These are phyloP conservation scores for Orchestes rusci DNA, from an alignment of 2,888 invertebrate genomes.

Conservation along the genomic window DNA sequence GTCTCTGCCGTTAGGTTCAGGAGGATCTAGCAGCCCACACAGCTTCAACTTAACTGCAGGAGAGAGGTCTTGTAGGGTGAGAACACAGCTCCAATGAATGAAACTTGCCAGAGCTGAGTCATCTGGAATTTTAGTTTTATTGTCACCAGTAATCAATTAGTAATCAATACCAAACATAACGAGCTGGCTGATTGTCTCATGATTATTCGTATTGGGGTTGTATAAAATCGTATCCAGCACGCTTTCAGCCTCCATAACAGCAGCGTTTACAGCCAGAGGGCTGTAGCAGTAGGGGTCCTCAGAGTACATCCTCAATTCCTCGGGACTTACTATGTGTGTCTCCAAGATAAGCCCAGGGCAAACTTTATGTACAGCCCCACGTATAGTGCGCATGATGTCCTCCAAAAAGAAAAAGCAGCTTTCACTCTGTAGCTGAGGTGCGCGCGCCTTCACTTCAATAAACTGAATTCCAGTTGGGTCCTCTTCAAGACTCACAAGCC, in stretches of 20 bases:
- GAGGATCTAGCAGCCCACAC: constrained; percentile 63
- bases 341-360: constrained; percentile 62
- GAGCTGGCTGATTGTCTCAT: constrained; percentile 51
- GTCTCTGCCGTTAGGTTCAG: constrained; percentile 64
- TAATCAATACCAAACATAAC: constrained; percentile 49
- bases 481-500: constrained; percentile 56
- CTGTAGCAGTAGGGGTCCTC: constrained; percentile 41
- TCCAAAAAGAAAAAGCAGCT: constrained; percentile 64
- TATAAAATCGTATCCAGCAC: constrained; percentile 43
- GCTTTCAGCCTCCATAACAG: constrained; percentile 42
- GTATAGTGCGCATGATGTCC: constrained; percentile 56
- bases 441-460: constrained; percentile 60
- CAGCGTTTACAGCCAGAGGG: constrained; percentile 40
- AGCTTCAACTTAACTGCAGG: constrained; percentile 54
- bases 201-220: constrained; percentile 45
- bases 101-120: constrained; percentile 37
- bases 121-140: constrained; percentile 28
- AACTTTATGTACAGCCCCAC: constrained; percentile 54
- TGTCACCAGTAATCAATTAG: not conserved
- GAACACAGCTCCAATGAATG: constrained; percentile 49
- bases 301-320: constrained; percentile 47
- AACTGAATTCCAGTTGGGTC: constrained; percentile 45
- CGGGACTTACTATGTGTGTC: constrained; percentile 57
- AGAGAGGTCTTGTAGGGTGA: constrained; percentile 54
- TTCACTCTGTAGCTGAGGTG: constrained; percentile 50